Evolutionary conservation across 2,888 invertebrate genomes (phyloP).

Genomic region (Drosophila buzzatii): DNA sequence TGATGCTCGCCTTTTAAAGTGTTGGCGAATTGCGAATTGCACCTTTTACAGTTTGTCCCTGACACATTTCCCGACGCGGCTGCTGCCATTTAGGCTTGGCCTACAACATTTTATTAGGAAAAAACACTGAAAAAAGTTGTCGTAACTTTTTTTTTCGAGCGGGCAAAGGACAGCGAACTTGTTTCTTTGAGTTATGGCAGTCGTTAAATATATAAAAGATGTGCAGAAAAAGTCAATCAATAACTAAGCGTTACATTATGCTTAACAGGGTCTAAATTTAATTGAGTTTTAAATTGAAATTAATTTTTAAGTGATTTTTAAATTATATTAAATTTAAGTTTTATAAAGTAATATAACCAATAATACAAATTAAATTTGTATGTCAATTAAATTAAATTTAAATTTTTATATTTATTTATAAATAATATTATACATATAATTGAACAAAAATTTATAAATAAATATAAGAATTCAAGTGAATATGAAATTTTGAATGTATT

Average conservation of each 20-base stretch:
- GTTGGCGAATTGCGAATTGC: slow-evolving; percentile 19
- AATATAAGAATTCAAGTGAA: too few species aligned
- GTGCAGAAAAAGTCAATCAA: not conserved
- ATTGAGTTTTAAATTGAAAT: slow-evolving; percentile 1
- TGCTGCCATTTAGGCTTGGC: slow-evolving; percentile 24
- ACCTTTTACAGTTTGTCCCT: slow-evolving; percentile 25
- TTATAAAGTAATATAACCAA: too few species aligned
- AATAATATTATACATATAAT: too few species aligned
- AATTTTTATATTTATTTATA: too few species aligned
- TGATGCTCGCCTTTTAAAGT: slow-evolving; percentile 25
- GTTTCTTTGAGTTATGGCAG: slow-evolving; percentile 9
- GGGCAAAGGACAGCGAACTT: not conserved
- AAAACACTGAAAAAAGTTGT: slow-evolving; percentile 9
- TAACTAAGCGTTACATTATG: not conserved
- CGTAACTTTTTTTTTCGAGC: not conserved
- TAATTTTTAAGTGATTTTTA: not conserved
- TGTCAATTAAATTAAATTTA: too few species aligned
- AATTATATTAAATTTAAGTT: not conserved
- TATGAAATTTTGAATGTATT: too few species aligned
- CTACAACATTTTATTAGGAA: slow-evolving; percentile 23
- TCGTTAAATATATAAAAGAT: not conserved
- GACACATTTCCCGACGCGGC: slow-evolving; percentile 25
- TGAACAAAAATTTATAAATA: too few species aligned
- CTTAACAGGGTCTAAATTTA: not conserved
- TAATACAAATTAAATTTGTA: too few species aligned